Conservation (phyloP, 2,113 vertebrate species). For the Suncus etruscus region DNA sequence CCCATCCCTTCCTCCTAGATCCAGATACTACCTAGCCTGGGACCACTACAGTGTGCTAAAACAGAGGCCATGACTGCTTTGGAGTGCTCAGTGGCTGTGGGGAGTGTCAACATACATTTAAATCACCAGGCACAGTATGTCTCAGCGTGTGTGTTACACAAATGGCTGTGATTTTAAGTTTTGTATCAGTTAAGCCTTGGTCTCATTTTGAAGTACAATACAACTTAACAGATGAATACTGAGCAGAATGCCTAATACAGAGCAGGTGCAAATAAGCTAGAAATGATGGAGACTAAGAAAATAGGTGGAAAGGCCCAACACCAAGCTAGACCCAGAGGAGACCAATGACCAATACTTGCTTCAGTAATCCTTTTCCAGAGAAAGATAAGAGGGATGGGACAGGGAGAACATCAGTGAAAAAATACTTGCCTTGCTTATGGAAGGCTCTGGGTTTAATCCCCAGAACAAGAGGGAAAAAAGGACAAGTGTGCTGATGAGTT, state of each 20-base stretch:
- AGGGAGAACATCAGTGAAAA: too few species aligned
- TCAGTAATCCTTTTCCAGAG: neutral
- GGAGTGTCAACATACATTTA: neutral
- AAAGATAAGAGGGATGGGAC: neutral
- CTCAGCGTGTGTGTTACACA: rapidly evolving
- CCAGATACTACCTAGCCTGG: neutral
- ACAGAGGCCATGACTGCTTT: neutral
- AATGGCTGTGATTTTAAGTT: neutral
- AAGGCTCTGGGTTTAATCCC: too few species aligned
- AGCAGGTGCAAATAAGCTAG: neutral
- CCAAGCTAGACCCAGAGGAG: neutral
- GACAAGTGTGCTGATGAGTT: neutral
- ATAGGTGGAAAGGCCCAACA: neutral
- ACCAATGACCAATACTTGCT: neutral
- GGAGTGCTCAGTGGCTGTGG: too few species aligned
- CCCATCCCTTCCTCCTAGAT: neutral
- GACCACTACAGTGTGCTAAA: neutral
- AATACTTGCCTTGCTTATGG: too few species aligned
- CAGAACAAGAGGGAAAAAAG: too few species aligned
- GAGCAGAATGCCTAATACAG: neutral
- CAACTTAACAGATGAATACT: neutral
- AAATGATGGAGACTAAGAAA: neutral
- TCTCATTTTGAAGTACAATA: neutral
- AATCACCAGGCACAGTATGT: neutral
- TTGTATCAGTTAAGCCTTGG: neutral